Base-by-base conservation (phyloP, 2,888 invertebrate genomes). In the Caenorhabditis wallacei region DNA sequence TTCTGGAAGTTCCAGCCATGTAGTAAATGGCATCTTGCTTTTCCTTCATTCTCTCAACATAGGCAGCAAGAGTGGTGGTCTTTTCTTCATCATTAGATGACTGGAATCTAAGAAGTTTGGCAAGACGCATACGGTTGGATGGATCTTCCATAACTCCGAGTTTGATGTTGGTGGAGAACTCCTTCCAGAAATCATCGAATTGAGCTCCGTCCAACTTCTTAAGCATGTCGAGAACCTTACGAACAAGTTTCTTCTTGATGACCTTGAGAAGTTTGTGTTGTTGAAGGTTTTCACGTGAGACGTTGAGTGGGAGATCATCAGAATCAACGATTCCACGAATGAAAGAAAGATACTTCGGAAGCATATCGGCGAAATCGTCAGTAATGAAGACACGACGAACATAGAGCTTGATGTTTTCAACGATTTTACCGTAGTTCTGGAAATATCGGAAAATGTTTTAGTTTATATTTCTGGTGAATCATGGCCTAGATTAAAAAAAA, bases 351-450 rank as follows among this genome's bases (percentile, higher is more conserved):
- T 98, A 99, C 93, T 96, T 97, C 87, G 99, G 98, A 95, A 99
- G 96, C 95, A 99, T 96, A 92, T 99, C 98, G 92, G 96, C 96
- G 94, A 99, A 98, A 94, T 99, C 97, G 93, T 99, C 98, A 10
- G 98, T 98, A 93, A 99, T 99, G 94, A 99, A 99, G 18, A 99
- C 99, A 83, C 99, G 94, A 81, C 98, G 95, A 74, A 99, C 99
- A 93, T 96, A 99, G 84, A 99, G 94, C 94, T 91, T 91, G 84
- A 91, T 92, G 83, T 90, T 91, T 76, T 92, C 91, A 43, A 87
- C 69, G 22, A 88, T 61, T 64, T 88, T 87, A 76, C 87, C 87
- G n/a, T 87, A 87, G 78, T 87, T 87, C 78, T 87, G 71, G 53
- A 82, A 82, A 43, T n/a, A n/a, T n/a, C n/a, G n/a, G n/a, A n/a